phyloP scores from a whole-genome alignment of 2,113 vertebrate genomes.

The Microcebus murinus region DNA sequence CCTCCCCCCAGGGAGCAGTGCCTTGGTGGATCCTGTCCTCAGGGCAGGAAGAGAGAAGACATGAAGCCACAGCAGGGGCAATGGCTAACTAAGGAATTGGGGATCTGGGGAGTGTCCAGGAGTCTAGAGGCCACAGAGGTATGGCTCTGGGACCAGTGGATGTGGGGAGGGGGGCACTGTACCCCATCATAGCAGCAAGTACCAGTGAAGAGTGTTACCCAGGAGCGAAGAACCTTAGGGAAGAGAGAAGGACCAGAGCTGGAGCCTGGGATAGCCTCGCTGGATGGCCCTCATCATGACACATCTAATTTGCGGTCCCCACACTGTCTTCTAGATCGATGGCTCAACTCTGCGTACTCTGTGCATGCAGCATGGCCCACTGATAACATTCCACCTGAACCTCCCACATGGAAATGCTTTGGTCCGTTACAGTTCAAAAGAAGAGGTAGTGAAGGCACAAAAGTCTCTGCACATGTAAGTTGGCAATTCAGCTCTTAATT shows the following conservation, averaged over 20 bases:
- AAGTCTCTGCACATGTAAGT: slow-evolving; percentile 99
- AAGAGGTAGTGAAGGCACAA: slow-evolving; percentile 99
- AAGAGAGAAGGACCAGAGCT: background rate
- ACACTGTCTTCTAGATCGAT: slow-evolving; percentile 89
- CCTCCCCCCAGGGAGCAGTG: slow-evolving; percentile 14
- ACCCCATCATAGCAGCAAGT: background rate
- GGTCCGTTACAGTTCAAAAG: slow-evolving; percentile 99
- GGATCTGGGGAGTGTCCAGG: slow-evolving; percentile 6
- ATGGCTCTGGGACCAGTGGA: slow-evolving; percentile 11
- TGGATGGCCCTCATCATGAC: rapidly evolving
- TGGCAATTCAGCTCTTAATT: rapidly evolving
- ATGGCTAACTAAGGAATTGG: slow-evolving; percentile 40
- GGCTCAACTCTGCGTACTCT: slow-evolving; percentile 99
- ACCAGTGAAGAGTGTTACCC: background rate
- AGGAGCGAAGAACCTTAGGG: background rate
- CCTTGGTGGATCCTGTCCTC: slow-evolving; percentile 33
- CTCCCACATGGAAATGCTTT: slow-evolving; percentile 98
- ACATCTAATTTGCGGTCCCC: rapidly evolving
- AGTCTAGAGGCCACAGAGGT: slow-evolving; percentile 17
- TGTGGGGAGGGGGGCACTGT: background rate
- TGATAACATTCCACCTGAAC: slow-evolving; percentile 99
- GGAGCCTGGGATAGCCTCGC: background rate
- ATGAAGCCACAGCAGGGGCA: background rate
- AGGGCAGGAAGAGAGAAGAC: slow-evolving; percentile 1
- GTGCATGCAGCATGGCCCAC: slow-evolving; percentile 99